Base-by-base conservation (phyloP, 1,140 invertebrate species). In the Argopecten irradians region DNA sequence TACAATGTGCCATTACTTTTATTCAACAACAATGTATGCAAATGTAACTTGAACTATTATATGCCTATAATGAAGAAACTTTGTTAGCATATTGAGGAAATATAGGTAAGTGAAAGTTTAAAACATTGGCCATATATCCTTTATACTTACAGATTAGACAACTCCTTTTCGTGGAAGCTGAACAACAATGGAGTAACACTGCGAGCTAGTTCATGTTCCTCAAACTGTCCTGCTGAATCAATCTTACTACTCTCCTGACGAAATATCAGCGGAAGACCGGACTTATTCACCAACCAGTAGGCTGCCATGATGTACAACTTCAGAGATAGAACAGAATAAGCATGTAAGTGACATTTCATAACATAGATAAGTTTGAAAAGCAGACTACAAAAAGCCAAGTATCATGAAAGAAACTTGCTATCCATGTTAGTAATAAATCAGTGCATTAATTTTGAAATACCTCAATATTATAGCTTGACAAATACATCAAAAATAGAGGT, bases 221-320 rank as follows among this genome's bases (percentile, higher is more conserved):
- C 97, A 95, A 98, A 98, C 96, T 99, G 99, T 14, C 99, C 99
- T 3, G 98, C 98, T 85, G 98, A 97, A 93, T 98, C 98, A 2
- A 95, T 93, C 33, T 92, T 86, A 43, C 93, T 97, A 13, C 98
- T 98, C 95, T 99, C 98, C 96, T 99, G 98, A 93, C 97, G 97
- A 94, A 99, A 98, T 33, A 99, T 97, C n/a, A 99, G 95, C 0
- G 99, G 98, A 55, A 99, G 96, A 0, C 98, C 99, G 22, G 98
- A 98, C 95, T 98, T 98, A 95, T 99, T 99, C 35, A 99, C 97
- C 91, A 99, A 97, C 99, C 99, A 99, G 96, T 98, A 99, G 0
- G 97, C 97, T 33, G 98, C 97, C 89, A 97, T 97, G 22, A 99
- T 96, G 83, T 97, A 97, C 86, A 99, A 96, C 96, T 98, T 96